Percentiles rank a stretch among this genome's conserved stretches.
Evolutionary conservation across 2,797 vertebrate species (phyloP).

Genomic region (Cyclopterus lumpus): DNA sequence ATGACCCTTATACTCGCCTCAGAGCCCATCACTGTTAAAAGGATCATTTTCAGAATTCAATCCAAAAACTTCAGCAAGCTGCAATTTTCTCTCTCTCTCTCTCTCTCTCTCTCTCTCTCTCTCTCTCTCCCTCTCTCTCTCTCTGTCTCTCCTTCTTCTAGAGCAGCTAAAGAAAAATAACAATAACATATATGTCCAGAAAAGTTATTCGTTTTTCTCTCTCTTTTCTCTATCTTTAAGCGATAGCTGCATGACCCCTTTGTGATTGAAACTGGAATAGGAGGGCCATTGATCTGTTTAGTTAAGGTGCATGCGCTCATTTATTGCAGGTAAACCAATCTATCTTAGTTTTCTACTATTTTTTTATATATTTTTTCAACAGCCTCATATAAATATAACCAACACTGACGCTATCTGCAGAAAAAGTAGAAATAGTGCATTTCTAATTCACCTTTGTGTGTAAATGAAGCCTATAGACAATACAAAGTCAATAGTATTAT

Average conservation of each 20-base stretch:
- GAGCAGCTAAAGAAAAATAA: slow-evolving; percentile 74
- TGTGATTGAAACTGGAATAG: slow-evolving; percentile 42
- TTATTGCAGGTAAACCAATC: slow-evolving; percentile 22
- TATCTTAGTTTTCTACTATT: not conserved
- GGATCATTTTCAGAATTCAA: slow-evolving; percentile 89
- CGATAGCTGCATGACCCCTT: slow-evolving; percentile 34
- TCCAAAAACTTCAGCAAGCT: slow-evolving; percentile 88
- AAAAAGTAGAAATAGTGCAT: not conserved
- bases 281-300: slow-evolving; percentile 51
- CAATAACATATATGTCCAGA: slow-evolving; percentile 74
- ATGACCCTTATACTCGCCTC: slow-evolving; percentile 83
- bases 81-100: slow-evolving; percentile 82
- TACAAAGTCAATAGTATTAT: not conserved
- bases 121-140: slow-evolving; percentile 42
- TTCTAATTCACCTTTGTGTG: slow-evolving; percentile 9
- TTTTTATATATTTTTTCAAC: slow-evolving; percentile 7
- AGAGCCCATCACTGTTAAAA: slow-evolving; percentile 86
- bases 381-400: slow-evolving; percentile 1
- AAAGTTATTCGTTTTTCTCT: slow-evolving; percentile 48
- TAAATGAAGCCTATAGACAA: not conserved
- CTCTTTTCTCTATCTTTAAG: slow-evolving; percentile 43
- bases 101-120: slow-evolving; percentile 10
- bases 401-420: not conserved
- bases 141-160: slow-evolving; percentile 50
- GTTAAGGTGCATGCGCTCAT: slow-evolving; percentile 51